phyloP scores from a whole-genome alignment of 2,888 invertebrate species.

The Protodeltote pygarga region DNA sequence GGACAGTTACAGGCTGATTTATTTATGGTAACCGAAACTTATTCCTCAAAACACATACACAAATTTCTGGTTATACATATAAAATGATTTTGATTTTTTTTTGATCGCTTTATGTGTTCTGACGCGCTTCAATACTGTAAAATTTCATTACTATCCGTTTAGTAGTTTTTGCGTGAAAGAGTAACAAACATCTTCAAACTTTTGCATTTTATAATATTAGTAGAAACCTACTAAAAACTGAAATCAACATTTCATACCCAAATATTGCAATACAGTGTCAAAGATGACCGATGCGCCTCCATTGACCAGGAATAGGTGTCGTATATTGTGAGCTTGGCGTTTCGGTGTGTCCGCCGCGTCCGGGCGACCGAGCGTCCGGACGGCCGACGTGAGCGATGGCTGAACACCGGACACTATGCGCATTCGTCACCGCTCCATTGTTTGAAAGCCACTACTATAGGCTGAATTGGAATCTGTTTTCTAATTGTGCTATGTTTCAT shows the following conservation, averaged over 20 bases:
- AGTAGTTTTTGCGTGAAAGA: too few species aligned
- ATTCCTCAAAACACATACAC: too few species aligned
- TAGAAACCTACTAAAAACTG: constrained; percentile 13
- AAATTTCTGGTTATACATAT: too few species aligned
- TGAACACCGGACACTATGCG: constrained; percentile 57
- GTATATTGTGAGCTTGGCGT: constrained; percentile 44
- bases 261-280: constrained; percentile 31
- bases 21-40: too few species aligned
- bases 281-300: constrained; percentile 39
- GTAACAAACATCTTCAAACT: too few species aligned
- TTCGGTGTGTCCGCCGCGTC: constrained; percentile 55
- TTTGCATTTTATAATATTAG: neutral
- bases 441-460: constrained; percentile 34
- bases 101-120: too few species aligned
- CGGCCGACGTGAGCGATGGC: constrained; percentile 61
- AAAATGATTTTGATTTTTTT: too few species aligned
- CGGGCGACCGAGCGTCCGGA: constrained; percentile 50
- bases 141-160: too few species aligned
- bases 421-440: constrained; percentile 64
- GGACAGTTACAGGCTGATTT: too few species aligned
- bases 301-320: constrained; percentile 30
- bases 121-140: too few species aligned
- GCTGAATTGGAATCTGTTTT: constrained; percentile 27
- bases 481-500: neutral
- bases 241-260: constrained; percentile 4